Percentiles rank a stretch among this genome's conserved stretches.
Conservation (phyloP, 2,888 invertebrate genomes). For the Drosophila prostipennis region DNA sequence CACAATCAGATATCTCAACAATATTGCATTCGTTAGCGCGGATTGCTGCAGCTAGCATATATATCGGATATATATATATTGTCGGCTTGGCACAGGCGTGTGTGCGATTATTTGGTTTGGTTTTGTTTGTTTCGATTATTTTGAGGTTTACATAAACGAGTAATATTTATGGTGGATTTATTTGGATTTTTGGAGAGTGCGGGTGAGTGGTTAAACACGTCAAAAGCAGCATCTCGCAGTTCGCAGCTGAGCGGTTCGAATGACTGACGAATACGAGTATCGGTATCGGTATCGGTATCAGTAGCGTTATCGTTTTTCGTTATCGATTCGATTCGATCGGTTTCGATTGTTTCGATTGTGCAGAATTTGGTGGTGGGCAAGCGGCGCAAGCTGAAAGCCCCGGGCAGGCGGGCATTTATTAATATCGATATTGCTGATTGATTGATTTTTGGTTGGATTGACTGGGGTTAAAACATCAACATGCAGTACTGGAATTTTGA, state of each 20-base stretch:
- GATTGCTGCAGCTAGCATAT: slow-evolving; percentile 35
- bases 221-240: slow-evolving; percentile 64
- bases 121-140: slow-evolving; percentile 4
- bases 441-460: slow-evolving; percentile 25
- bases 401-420: slow-evolving; percentile 42
- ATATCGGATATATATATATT: slow-evolving; percentile 29
- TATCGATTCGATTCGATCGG: slow-evolving; percentile 60
- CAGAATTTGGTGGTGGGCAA: slow-evolving; percentile 69
- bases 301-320: slow-evolving; percentile 25
- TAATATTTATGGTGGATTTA: slow-evolving; percentile 33
- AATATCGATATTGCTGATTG: slow-evolving; percentile 40
- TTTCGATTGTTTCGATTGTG: slow-evolving; percentile 39
- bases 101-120: slow-evolving; percentile 56
- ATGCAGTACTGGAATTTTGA: slow-evolving; percentile 66
- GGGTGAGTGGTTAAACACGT: slow-evolving; percentile 53
- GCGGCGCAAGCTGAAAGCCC: slow-evolving; percentile 74
- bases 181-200: slow-evolving; percentile 27
- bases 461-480: slow-evolving; percentile 75
- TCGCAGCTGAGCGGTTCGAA: slow-evolving; percentile 43
- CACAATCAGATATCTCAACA: slow-evolving; percentile 38
- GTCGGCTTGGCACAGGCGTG: slow-evolving; percentile 70
- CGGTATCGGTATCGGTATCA: slow-evolving; percentile 26
- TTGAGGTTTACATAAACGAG: slow-evolving; percentile 28
- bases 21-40: slow-evolving; percentile 3
- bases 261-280: slow-evolving; percentile 33